Conservation (phyloP, 2,888 invertebrate genomes). For the Drosophila multiciliata region DNA sequence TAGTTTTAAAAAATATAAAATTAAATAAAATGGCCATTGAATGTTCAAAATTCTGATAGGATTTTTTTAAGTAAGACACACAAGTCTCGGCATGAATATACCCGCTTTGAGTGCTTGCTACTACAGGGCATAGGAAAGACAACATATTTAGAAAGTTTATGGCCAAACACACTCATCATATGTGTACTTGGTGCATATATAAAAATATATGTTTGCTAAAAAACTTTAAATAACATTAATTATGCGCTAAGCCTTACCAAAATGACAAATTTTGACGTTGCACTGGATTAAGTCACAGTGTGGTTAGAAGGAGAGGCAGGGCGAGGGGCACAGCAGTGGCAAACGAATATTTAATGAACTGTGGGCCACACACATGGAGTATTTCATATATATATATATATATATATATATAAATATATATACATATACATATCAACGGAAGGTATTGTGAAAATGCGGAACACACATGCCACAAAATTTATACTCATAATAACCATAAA, state of each 20-base stretch:
- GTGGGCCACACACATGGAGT: slow-evolving; percentile 39
- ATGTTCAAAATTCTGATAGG: background rate
- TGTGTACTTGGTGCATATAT: background rate
- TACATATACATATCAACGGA: background rate
- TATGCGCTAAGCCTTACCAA: slow-evolving; percentile 57
- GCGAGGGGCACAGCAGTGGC: slow-evolving; percentile 23
- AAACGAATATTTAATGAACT: slow-evolving; percentile 59
- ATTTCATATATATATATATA: background rate
- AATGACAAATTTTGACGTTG: slow-evolving; percentile 60
- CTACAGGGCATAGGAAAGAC: slow-evolving; percentile 39
- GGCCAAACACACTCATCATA: slow-evolving; percentile 36
- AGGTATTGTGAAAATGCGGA: slow-evolving; percentile 22
- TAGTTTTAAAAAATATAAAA: too few relatives aligned
- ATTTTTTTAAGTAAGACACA: background rate
- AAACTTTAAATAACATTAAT: slow-evolving; percentile 65
- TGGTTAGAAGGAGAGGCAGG: background rate
- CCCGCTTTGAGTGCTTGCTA: background rate
- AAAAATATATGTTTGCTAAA: slow-evolving; percentile 25
- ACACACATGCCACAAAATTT: slow-evolving; percentile 11
- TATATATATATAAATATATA: background rate
- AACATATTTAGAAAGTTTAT: slow-evolving; percentile 62
- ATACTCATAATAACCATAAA: slow-evolving; percentile 4
- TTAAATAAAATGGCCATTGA: background rate
- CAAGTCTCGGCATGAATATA: background rate
- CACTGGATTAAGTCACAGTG: slow-evolving; percentile 59